Evolutionary conservation across 2,797 vertebrate species (phyloP).

Genomic region (Discoglossus pictus): DNA sequence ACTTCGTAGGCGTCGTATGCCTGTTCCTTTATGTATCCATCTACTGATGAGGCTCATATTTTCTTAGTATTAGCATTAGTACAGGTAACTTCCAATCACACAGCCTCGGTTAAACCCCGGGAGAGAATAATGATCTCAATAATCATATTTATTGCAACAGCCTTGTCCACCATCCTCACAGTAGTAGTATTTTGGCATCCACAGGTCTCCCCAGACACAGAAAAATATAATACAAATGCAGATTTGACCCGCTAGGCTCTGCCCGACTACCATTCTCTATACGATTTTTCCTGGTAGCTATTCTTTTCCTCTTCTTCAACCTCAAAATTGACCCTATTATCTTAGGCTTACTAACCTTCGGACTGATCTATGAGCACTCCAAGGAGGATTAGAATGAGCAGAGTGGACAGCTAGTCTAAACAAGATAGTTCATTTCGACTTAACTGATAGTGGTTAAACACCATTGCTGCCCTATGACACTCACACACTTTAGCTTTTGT

Average conservation of each 20-base stretch:
- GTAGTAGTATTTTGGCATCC: constrained; percentile 35
- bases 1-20: constrained; percentile 56
- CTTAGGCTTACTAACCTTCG: too few species aligned
- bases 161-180: background rate
- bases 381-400: constrained; percentile 51
- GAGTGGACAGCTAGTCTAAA: constrained; percentile 59
- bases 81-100: constrained; percentile 63
- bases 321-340: constrained; percentile 34
- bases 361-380: too few species aligned
- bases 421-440: constrained; percentile 64
- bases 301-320: constrained; percentile 57
- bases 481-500: constrained; percentile 10
- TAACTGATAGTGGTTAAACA: constrained; percentile 50
- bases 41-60: constrained; percentile 69
- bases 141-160: background rate
- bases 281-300: constrained; percentile 53
- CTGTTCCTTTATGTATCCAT: constrained; percentile 60
- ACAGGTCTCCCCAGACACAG: fast-evolving
- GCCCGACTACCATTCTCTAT: constrained; percentile 52
- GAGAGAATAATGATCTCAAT: background rate
- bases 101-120: background rate
- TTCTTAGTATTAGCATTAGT: constrained; percentile 59
- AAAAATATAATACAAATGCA: constrained; percentile 60
- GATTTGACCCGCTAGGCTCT: constrained; percentile 36
- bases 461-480: constrained; percentile 45